A percentile compares a stretch with the other conserved stretches of the same genome.
These are phyloP conservation scores for Bucorvus abyssinicus DNA, from an alignment of 2,797 vertebrate genomes.

Conservation along the genomic window DNA sequence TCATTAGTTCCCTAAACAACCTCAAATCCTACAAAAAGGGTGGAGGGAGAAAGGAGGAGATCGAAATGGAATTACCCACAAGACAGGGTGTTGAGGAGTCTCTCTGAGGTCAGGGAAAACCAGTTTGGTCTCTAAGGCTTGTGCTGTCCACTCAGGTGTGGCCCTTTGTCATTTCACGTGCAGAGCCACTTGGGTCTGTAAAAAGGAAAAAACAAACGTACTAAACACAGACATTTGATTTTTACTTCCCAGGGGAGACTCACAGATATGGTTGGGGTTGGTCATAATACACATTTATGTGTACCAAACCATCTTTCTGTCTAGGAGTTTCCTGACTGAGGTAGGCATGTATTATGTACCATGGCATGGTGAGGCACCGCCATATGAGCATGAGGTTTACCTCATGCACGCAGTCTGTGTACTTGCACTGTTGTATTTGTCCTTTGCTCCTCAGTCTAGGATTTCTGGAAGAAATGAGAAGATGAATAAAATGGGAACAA, in stretches of 20 bases:
- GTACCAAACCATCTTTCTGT: background rate
- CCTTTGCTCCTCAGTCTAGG: background rate
- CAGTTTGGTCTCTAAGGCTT: background rate
- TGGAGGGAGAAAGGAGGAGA: background rate
- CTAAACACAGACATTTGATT: background rate
- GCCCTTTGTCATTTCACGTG: background rate
- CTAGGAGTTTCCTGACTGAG: background rate
- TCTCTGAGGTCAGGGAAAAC: background rate
- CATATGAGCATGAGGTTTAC: background rate
- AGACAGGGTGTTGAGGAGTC: background rate
- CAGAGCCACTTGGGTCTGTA: background rate
- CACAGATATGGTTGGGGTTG: background rate
- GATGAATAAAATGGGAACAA: background rate
- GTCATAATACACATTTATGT: background rate
- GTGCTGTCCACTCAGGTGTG: background rate
- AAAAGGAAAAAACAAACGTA: background rate
- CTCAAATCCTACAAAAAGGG: background rate
- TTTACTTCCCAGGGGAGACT: background rate
- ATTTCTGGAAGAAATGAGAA: background rate
- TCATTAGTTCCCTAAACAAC: background rate
- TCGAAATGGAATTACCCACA: background rate
- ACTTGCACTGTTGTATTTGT: background rate
- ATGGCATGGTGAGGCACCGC: background rate
- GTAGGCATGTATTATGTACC: background rate
- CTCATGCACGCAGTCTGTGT: background rate